Evolutionary conservation across 2,797 vertebrate genomes (phyloP).

Genomic region (Dryobates pubescens): DNA sequence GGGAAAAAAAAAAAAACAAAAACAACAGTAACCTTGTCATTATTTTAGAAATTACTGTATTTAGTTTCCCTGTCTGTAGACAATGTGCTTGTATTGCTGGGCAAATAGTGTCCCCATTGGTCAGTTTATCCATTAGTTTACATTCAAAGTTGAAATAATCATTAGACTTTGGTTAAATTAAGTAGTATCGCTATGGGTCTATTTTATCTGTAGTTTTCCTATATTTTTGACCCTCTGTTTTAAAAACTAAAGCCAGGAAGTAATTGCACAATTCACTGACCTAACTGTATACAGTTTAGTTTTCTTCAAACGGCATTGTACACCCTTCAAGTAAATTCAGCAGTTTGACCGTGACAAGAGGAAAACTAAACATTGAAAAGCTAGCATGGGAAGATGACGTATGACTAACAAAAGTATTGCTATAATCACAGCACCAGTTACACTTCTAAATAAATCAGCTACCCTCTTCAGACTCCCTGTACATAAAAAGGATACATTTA

Average conservation of each 20-base stretch:
- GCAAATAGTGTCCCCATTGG: slow-evolving; percentile 61
- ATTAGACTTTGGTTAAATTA: slow-evolving; percentile 93
- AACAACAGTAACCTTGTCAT: slow-evolving; percentile 73
- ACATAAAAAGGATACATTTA: slow-evolving; percentile 68
- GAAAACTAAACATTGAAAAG: slow-evolving; percentile 71
- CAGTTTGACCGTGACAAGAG: slow-evolving; percentile 74
- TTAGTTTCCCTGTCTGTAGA: slow-evolving; percentile 75
- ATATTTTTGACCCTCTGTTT: slow-evolving; percentile 64
- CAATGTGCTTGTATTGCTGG: slow-evolving; percentile 80
- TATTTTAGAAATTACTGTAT: slow-evolving; percentile 77
- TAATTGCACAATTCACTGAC: slow-evolving; percentile 79
- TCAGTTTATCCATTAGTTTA: slow-evolving; percentile 87
- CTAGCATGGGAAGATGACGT: slow-evolving; percentile 62
- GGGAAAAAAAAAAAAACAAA: too few relatives aligned
- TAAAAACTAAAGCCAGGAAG: slow-evolving; percentile 71
- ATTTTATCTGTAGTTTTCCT: slow-evolving; percentile 79
- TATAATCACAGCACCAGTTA: slow-evolving; percentile 81
- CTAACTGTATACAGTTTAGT: slow-evolving; percentile 76
- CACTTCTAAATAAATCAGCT: slow-evolving; percentile 74
- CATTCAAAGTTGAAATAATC: slow-evolving; percentile 85
- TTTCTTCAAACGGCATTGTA: slow-evolving; percentile 76
- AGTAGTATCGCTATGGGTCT: slow-evolving; percentile 80
- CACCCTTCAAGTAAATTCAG: slow-evolving; percentile 83
- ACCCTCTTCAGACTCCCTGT: slow-evolving; percentile 69
- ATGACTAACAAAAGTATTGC: slow-evolving; percentile 78